Conservation (phyloP, 2,797 vertebrate genomes). For the Eleutherodactylus coqui region DNA sequence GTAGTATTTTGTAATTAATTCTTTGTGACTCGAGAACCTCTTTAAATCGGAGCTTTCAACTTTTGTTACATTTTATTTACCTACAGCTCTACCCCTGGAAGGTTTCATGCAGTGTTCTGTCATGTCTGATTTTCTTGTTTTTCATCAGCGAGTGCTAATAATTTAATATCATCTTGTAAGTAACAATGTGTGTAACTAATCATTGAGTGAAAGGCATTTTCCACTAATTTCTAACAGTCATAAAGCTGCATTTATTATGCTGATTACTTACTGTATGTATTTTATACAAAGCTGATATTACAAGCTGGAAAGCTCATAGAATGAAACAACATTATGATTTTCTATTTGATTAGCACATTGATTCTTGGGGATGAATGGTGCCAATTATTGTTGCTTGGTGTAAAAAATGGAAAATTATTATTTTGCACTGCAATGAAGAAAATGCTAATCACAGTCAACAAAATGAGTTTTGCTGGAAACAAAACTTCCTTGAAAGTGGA, state of each 20-base stretch:
- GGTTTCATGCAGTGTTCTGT: background rate
- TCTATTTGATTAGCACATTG: conserved; percentile 66
- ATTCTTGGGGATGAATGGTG: conserved; percentile 64
- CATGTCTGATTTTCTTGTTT: conserved; percentile 9
- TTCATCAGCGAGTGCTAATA: conserved; percentile 18
- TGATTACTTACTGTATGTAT: conserved; percentile 29
- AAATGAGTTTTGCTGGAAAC: conserved; percentile 4
- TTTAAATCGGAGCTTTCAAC: background rate
- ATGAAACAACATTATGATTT: conserved; percentile 67
- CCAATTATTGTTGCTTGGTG: conserved; percentile 67
- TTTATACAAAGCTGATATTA: conserved; percentile 55
- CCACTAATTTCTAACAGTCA: background rate
- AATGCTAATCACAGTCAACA: conserved; percentile 50
- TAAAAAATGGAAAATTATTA: conserved; percentile 65
- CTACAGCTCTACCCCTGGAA: background rate
- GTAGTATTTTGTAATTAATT: background rate
- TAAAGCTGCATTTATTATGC: conserved; percentile 17
- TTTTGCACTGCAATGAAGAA: conserved; percentile 50
- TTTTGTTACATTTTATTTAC: background rate
- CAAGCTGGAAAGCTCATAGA: conserved; percentile 63
- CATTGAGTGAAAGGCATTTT: background rate
- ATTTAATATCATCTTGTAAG: conserved; percentile 55
- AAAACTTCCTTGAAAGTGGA: conserved; percentile 15
- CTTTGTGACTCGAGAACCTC: background rate
- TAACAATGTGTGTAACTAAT: background rate